A percentile compares a stretch with the other conserved stretches of the same genome.
Conservation (phyloP, 2,113 vertebrate species). For the Sisor rabdophorus region DNA sequence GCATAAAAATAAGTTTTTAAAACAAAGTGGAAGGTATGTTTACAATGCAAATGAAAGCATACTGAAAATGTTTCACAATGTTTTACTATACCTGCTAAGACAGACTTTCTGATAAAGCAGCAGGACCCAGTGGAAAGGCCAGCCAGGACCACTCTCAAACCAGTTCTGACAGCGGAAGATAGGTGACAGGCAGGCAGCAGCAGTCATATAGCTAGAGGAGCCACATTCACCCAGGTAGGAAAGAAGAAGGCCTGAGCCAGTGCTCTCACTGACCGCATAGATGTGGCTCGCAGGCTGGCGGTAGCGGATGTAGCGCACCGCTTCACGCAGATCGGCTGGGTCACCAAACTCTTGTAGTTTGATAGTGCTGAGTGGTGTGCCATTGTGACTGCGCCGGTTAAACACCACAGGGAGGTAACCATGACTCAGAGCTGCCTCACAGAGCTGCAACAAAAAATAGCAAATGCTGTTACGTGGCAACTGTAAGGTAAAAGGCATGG, state of each 20-base stretch:
- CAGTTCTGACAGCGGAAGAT: constrained; percentile 77
- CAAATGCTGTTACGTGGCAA: neutral
- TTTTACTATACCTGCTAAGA: constrained; percentile 69
- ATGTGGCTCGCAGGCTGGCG: constrained; percentile 70
- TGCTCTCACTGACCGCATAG: constrained; percentile 77
- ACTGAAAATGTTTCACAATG: neutral
- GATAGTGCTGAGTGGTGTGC: constrained; percentile 75
- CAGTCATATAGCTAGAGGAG: constrained; percentile 77
- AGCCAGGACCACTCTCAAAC: constrained; percentile 71
- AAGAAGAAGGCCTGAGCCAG: constrained; percentile 75
- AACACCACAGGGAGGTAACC: constrained; percentile 79
- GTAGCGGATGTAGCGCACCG: constrained; percentile 75
- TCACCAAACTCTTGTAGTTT: constrained; percentile 81
- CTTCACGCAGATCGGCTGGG: constrained; percentile 74
- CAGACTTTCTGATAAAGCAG: constrained; percentile 75
- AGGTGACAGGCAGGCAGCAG: constrained; percentile 75
- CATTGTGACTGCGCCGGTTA: constrained; percentile 80
- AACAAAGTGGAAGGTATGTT: neutral
- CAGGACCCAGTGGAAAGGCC: constrained; percentile 66
- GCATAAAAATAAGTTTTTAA: neutral
- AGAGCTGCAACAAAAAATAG: constrained; percentile 64
- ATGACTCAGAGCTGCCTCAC: constrained; percentile 68
- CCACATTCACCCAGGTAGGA: constrained; percentile 81
- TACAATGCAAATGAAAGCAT: neutral
- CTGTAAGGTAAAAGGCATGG: neutral